Percentiles rank a stretch among this genome's conserved stretches.
Evolutionary conservation across 2,888 invertebrate species (phyloP).

Genomic region (Diachrysia chrysitis): DNA sequence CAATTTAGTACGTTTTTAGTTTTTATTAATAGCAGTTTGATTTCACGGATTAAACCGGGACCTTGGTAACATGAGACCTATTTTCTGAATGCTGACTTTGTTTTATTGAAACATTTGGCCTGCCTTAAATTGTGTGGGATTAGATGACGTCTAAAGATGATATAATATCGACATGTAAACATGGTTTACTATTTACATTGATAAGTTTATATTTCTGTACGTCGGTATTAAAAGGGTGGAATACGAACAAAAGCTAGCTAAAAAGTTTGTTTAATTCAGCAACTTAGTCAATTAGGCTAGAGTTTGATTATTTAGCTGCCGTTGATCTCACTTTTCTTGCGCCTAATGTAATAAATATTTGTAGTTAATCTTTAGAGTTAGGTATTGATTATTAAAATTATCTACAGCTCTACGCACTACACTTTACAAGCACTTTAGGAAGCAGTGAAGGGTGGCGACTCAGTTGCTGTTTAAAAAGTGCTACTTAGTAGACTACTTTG

Average conservation of each 20-base stretch:
- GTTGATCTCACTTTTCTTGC: too few relatives aligned
- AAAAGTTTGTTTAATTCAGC: too few relatives aligned
- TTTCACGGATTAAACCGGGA: not conserved
- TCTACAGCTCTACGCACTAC: too few relatives aligned
- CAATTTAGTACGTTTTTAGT: not conserved
- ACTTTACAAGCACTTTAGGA: too few relatives aligned
- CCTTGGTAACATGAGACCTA: not conserved
- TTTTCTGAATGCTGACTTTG: not conserved
- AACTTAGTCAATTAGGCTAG: too few relatives aligned
- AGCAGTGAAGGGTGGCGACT: too few relatives aligned
- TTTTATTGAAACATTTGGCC: not conserved
- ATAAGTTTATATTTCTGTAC: not conserved
- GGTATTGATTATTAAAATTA: too few relatives aligned
- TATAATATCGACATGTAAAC: not conserved
- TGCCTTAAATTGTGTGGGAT: not conserved
- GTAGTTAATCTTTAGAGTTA: too few relatives aligned
- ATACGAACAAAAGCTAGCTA: not conserved
- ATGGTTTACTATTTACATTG: not conserved
- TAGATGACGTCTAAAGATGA: not conserved
- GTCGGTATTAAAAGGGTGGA: not conserved
- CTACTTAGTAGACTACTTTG: too few relatives aligned
- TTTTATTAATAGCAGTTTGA: slow-evolving; percentile 20
- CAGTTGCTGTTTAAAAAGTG: too few relatives aligned
- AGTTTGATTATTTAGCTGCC: too few relatives aligned
- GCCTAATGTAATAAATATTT: too few relatives aligned